Conservation (phyloP, 53 echinoderm and acorn worm species). For the Stichopus horrens region DNA sequence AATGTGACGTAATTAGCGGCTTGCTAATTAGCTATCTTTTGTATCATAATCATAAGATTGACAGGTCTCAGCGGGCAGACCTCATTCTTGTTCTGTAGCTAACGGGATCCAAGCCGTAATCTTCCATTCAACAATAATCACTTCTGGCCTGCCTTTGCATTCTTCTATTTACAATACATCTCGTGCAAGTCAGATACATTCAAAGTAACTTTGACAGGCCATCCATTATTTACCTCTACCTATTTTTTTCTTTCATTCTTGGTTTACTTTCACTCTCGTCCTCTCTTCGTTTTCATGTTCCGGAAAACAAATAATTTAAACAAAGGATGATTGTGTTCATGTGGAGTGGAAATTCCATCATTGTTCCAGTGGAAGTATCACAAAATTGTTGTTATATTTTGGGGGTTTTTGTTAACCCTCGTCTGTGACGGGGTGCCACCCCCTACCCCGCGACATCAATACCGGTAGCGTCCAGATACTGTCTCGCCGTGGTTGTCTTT, state of each 20-base stretch:
- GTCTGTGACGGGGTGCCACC: constrained; percentile 27
- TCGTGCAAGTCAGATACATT: not conserved
- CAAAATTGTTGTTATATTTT: not conserved
- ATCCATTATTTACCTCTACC: not conserved
- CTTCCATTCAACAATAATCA: not conserved
- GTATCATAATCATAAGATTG: constrained; percentile 21
- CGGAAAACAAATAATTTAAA: not conserved
- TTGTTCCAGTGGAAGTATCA: not conserved
- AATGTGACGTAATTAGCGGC: constrained; percentile 33
- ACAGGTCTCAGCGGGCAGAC: not conserved
- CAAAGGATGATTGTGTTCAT: not conserved
- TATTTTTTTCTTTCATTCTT: not conserved
- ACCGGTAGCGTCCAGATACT: not conserved
- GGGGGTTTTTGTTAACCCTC: not conserved
- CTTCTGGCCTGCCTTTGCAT: not conserved
- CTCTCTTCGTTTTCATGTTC: not conserved
- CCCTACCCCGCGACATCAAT: constrained; percentile 19
- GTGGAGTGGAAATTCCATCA: not conserved
- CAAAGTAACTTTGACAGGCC: not conserved
- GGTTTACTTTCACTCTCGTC: no score
- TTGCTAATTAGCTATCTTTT: constrained; percentile 28
- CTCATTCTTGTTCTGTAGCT: constrained; percentile 22
- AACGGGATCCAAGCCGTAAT: constrained; percentile 19
- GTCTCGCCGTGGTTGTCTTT: not conserved
- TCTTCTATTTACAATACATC: not conserved